These are phyloP conservation scores for Ifrita kowaldi DNA, from an alignment of 2,113 vertebrate genomes.

Conservation along the genomic window DNA sequence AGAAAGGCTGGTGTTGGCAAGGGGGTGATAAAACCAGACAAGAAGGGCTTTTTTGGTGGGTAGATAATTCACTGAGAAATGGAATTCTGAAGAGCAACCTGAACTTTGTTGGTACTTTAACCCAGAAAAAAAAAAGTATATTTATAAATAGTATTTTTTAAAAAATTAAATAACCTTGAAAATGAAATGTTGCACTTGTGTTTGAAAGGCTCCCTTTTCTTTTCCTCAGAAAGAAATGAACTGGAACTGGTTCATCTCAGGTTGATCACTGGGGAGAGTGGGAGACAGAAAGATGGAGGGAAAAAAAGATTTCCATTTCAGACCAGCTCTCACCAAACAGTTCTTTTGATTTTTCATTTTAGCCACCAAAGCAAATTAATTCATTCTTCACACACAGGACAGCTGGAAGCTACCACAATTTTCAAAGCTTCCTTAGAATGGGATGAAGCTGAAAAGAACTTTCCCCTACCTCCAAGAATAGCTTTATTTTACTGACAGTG, in stretches of 20 bases:
- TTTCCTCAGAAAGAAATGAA: neutral
- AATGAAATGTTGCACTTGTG: neutral
- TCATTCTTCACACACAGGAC: neutral
- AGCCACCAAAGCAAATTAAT: neutral
- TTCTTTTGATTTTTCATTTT: constrained; percentile 12
- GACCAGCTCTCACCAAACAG: neutral
- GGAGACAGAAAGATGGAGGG: neutral
- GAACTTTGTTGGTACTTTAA: neutral
- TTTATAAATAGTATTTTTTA: neutral
- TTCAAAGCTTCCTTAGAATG: neutral
- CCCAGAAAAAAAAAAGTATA: neutral
- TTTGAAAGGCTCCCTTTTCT: neutral
- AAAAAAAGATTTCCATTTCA: neutral
- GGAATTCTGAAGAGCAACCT: neutral
- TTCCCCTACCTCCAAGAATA: neutral
- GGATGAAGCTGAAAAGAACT: neutral
- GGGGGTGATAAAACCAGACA: neutral
- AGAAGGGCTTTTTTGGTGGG: neutral
- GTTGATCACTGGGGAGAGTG: neutral
- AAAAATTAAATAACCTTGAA: neutral
- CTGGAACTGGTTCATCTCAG: neutral
- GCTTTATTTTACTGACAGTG: neutral
- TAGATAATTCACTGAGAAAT: neutral
- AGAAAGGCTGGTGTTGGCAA: neutral
- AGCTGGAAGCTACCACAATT: neutral